phyloP scores from a whole-genome alignment of 2,113 vertebrate species.

The Sitta europaea region DNA sequence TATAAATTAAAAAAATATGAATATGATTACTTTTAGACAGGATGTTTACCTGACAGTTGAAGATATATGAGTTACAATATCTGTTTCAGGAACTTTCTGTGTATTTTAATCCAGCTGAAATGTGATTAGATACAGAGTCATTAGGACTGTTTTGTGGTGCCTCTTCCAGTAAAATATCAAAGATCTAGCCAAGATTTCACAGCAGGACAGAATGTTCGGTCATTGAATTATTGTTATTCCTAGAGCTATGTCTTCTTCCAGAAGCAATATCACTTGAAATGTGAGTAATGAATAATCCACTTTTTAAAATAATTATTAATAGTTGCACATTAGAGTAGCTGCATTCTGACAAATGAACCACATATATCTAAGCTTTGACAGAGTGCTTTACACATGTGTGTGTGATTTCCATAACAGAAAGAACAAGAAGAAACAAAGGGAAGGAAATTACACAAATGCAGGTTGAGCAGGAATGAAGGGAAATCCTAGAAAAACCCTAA shows the following conservation, averaged over 20 bases:
- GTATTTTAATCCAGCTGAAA: background rate
- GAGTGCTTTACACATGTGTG: background rate
- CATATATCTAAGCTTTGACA: background rate
- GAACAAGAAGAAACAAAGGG: background rate
- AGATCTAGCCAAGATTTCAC: background rate
- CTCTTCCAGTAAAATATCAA: background rate
- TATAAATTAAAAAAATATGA: background rate
- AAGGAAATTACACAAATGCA: background rate
- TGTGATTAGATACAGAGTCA: background rate
- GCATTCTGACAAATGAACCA: background rate
- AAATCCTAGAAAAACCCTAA: background rate
- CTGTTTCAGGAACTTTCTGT: background rate
- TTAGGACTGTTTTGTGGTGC: background rate
- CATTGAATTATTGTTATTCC: background rate
- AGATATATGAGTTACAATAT: background rate
- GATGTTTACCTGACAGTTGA: background rate
- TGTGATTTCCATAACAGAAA: background rate
- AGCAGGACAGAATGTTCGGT: background rate
- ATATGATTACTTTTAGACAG: background rate
- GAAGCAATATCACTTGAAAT: background rate
- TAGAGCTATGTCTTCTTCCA: background rate
- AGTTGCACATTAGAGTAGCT: background rate
- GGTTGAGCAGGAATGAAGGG: background rate
- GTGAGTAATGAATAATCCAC: background rate
- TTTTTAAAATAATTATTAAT: background rate